Evolutionary conservation across 2,888 invertebrate genomes (phyloP), one percentile per base, ranked within the genome.

Genomic region (Temnothorax ravouxi): DNA sequence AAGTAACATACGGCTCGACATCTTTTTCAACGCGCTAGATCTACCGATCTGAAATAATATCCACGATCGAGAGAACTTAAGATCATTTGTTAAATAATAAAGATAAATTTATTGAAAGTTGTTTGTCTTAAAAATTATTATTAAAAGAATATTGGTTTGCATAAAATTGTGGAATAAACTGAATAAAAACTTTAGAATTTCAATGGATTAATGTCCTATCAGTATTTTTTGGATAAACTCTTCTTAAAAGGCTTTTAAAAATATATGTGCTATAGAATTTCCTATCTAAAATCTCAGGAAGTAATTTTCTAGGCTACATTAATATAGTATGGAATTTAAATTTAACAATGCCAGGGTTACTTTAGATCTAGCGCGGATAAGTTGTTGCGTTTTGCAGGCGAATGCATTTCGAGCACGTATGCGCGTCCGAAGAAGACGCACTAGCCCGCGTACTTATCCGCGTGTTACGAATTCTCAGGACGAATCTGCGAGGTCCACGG

Each of bases 401-500:
- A 54, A 69, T 47, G 69, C 56, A 69, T 71, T 59, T 80, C 9
- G 61, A 18, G 59, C 79, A 79, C 79, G 79, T 80, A 79, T 47
- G 71, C 59, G 59, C 44, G 56, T 25, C 59, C 56, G 59, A 83
- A 83, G 50, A 69, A 80, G 62, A 84, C 44, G 61, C 38, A 44
- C 29, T 67, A 47, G 47, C n/a, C 38, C 62, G 44, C 62, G 44
- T 44, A 50, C 44, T 80, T 47, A 66, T 62, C 50, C 62, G 59
- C 47, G 41, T 67, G 83, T 80, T 80, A 80, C 71, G 71, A 71
- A 80, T 85, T 85, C 85, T 62, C 83, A 83, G 75, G 69, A 85
- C 81, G 79, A 89, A 89, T 88, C 84, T 76, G 82, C 80, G 76
- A 52, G 82, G 67, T 34, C 83, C 61, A 50, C 83, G 61, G 79